A percentile compares a stretch with the other conserved stretches of the same genome.
These are phyloP conservation scores for Cossypha dichroa DNA, from an alignment of 2,797 vertebrate genomes.

Conservation along the genomic window DNA sequence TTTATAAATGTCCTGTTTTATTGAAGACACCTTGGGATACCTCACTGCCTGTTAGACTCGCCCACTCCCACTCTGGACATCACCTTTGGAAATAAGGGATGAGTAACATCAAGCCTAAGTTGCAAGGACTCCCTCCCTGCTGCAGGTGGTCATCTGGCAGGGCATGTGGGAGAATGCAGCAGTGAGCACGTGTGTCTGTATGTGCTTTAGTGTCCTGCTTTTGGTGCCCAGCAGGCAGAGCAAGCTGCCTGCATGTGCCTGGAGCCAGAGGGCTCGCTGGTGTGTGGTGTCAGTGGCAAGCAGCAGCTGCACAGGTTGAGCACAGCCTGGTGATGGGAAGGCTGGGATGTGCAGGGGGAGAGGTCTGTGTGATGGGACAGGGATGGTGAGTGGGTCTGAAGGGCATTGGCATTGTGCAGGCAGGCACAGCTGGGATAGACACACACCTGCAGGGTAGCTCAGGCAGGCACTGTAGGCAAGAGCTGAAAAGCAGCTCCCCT, in stretches of 20 bases:
- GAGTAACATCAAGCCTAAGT: not conserved
- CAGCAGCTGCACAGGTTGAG: not conserved
- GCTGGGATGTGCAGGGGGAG: not conserved
- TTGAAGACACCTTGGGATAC: not conserved
- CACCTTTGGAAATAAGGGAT: not conserved
- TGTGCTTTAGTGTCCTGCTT: not conserved
- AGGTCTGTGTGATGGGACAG: not conserved
- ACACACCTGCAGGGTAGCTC: rapidly evolving
- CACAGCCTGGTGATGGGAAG: not conserved
- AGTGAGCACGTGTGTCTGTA: not conserved
- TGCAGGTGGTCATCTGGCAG: not conserved
- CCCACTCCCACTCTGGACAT: not conserved
- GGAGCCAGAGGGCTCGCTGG: not conserved
- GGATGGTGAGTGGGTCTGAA: not conserved
- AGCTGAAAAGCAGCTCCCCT: not conserved
- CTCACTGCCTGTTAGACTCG: not conserved
- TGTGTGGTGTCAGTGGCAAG: not conserved
- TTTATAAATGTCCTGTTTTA: not conserved
- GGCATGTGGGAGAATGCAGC: not conserved
- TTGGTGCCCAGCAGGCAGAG: not conserved
- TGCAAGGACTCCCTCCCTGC: not conserved
- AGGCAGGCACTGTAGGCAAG: not conserved
- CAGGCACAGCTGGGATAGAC: not conserved
- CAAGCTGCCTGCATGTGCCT: not conserved
- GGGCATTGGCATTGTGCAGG: rapidly evolving